A percentile compares a stretch with the other conserved stretches of the same genome.
Evolutionary conservation across 2,797 vertebrate genomes (phyloP).

Genomic region (Nannoperca obscura): DNA sequence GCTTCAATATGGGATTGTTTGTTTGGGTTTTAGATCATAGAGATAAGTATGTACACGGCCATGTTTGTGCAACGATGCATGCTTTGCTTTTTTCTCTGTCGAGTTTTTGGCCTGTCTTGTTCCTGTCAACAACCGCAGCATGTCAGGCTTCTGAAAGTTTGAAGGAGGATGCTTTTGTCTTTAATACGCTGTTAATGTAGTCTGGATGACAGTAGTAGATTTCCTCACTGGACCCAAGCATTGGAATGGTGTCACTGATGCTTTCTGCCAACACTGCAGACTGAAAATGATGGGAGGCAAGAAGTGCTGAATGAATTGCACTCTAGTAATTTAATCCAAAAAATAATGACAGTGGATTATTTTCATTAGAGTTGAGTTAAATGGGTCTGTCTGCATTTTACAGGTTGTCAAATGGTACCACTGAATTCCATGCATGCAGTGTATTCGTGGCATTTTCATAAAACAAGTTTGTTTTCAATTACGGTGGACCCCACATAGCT

Average conservation of each 20-base stretch:
- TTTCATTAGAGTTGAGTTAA: slow-evolving; percentile 2
- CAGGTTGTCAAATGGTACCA: neutral
- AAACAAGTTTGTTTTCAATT: slow-evolving; percentile 32
- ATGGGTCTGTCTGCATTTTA: neutral
- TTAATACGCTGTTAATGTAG: slow-evolving; percentile 53
- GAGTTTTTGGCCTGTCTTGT: slow-evolving; percentile 24
- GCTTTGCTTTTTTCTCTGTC: slow-evolving; percentile 16
- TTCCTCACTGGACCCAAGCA: slow-evolving; percentile 22
- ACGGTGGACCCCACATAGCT: neutral
- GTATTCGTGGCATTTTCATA: slow-evolving; percentile 4
- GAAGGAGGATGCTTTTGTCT: slow-evolving; percentile 30
- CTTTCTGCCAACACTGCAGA: slow-evolving; percentile 8
- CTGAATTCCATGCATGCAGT: neutral
- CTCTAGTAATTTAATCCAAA: slow-evolving; percentile 22
- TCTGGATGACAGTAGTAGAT: slow-evolving; percentile 41
- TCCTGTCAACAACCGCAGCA: slow-evolving; percentile 41
- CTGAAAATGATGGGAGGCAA: slow-evolving; percentile 10
- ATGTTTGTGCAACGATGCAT: slow-evolving; percentile 32
- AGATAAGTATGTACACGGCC: slow-evolving; percentile 15
- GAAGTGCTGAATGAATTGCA: slow-evolving; percentile 8
- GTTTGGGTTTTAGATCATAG: slow-evolving; percentile 12
- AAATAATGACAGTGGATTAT: neutral
- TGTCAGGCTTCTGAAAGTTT: slow-evolving; percentile 31
- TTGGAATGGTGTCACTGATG: neutral
- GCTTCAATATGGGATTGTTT: neutral